Evolutionary conservation across 2,888 invertebrate species (phyloP), one percentile per base, ranked within the genome.

Genomic region (Pristionchus japonicus): DNA sequence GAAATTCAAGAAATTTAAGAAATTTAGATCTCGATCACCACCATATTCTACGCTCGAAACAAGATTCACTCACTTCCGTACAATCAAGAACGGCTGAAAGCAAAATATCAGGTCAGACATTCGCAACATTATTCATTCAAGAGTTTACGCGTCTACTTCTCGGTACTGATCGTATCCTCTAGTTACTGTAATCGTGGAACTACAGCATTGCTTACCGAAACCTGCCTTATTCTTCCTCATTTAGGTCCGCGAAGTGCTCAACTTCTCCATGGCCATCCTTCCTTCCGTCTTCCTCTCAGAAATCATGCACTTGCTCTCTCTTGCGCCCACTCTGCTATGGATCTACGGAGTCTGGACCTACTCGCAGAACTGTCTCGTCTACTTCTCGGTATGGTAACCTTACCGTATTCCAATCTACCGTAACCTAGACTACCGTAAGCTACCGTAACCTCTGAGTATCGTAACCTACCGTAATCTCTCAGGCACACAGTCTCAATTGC

Each of bases 401-500:
- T 15, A 20, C 6, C 20, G 3, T 52, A 52, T 1, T 15, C 20
- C 4, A 49, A 49, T 49, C 17, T 11, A 49, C 17, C 17, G 49
- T 49, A 49, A 4, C 3, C 49, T 17, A 11, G 49, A 49, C 49
- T 49, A 49, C 49, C 49, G 49, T 7, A 57, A 57, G 6, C 57
- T 23, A 57, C 43, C 43, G 52, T 52, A 15, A 20, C 20, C 52
- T 52, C 6, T 6, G 20, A 6, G 1, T 20, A 20, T 1, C 2
- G 17, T 20, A 52, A 20, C 6, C 20, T 17, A 52, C 20, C 6
- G 52, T 52, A 52, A 15, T 2, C 52, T 20, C 9, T 9, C 77
- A 77, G 77, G 27, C 27, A 1, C 77, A 77, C 43, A 77, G 77
- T 77, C 43, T 77, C 43, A 77, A 43, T 15, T 77, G 77, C 43